Base-by-base conservation (phyloP, 2,888 invertebrate species). In the Phyllotreta striolata region DNA sequence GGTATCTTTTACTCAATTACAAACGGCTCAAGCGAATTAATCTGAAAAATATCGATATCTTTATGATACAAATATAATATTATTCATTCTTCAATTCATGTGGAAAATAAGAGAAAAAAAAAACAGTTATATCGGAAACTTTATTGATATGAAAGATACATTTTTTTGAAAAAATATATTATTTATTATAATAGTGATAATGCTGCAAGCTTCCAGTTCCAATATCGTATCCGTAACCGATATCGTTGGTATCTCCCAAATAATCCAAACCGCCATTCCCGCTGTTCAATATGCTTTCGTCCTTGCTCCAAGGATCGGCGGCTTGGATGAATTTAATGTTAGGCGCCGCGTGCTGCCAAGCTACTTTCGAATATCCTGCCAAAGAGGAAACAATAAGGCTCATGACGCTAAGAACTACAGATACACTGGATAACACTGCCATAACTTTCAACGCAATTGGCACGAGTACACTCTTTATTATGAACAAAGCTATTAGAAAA, bases 401-500 rank as follows among this genome's bases (percentile, higher is more conserved):
- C 79, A 85, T 78, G 5, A 83, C 76, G 70, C 85, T 85, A 8
- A 85, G 75, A 1, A 85, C 76, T 9, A 86, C 82, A 0, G 85
- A 83, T 69, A 85, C 83, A 65, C 88, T 87, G 14, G 91, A 87
- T 54, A 91, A 79, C 43, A 91, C 85, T 0, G 90, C 88, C 66
- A 91, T 78, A 1, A 87, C 85, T 73, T 91, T 91, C 57, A 92
- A 77, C 0, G 89, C 85, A 39, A 90, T 80, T 0, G 91, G 91
- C 52, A 91, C 80, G 6, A 91, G 72, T 1, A 92, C 78, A 39
- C 88, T 84, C 76, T 90, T 90, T 0, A 89, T 86, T 55, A 89
- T 82, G 12, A 90, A 73, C 24, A 89, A 81, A 0, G 88, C 90
- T 13, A 90, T 71, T 12, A 91, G 77, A 66, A 91, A 55, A 0